Percentiles rank a stretch among this genome's conserved stretches.
Evolutionary conservation across 2,888 invertebrate species (phyloP).

Genomic region (Papilio elwesi): DNA sequence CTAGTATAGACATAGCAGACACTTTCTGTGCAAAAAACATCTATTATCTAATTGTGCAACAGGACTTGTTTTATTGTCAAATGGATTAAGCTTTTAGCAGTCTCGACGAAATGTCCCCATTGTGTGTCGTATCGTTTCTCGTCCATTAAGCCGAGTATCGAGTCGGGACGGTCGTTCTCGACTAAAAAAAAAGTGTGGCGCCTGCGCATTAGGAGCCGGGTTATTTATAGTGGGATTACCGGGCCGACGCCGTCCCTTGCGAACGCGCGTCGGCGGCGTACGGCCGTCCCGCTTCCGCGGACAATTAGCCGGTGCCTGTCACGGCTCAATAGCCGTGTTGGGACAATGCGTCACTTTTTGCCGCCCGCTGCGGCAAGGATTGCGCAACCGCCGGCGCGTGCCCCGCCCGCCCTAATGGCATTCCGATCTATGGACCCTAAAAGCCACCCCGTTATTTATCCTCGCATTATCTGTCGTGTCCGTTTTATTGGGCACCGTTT

Average conservation of each 20-base stretch:
- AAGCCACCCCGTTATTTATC: slow-evolving; percentile 41
- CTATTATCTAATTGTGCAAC: slow-evolving; percentile 10
- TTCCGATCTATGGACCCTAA: slow-evolving; percentile 41
- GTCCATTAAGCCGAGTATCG: slow-evolving; percentile 57
- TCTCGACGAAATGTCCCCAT: slow-evolving; percentile 12
- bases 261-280: slow-evolving; percentile 33
- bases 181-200: slow-evolving; percentile 68
- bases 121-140: slow-evolving; percentile 26
- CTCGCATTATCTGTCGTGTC: slow-evolving; percentile 42
- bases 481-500: slow-evolving; percentile 36
- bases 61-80: slow-evolving; percentile 14
- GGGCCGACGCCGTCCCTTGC: slow-evolving; percentile 54
- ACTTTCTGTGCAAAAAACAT: not conserved
- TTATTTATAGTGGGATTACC: slow-evolving; percentile 75
- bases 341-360: slow-evolving; percentile 50
- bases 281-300: slow-evolving; percentile 50
- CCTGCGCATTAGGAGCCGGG: slow-evolving; percentile 71
- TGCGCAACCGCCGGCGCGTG: slow-evolving; percentile 55
- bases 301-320: slow-evolving; percentile 61
- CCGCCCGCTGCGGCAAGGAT: slow-evolving; percentile 42
- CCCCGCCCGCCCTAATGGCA: slow-evolving; percentile 48
- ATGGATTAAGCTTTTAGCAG: slow-evolving; percentile 31
- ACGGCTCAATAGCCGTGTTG: slow-evolving; percentile 51
- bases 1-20: not conserved
- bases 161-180: slow-evolving; percentile 50